phyloP scores from a whole-genome alignment of 2,797 vertebrate genomes.

The Vespertilio murinus region DNA sequence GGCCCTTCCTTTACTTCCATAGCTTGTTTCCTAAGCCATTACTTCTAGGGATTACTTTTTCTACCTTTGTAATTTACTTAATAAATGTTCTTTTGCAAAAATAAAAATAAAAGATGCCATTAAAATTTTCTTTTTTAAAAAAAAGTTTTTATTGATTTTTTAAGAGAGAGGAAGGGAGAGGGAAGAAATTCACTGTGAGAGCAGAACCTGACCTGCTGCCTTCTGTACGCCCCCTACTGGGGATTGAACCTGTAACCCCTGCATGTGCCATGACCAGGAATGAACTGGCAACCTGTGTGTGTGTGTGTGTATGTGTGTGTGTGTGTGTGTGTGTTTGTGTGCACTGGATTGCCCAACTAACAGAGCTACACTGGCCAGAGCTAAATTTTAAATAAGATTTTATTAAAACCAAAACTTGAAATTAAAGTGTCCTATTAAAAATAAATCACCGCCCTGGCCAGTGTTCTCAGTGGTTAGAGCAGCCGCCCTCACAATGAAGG shows the following conservation, averaged over 20 bases:
- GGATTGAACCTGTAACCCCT: background rate
- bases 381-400: background rate
- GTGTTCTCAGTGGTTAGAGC: background rate
- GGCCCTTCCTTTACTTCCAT: too few species aligned
- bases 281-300: background rate
- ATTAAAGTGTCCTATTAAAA: constrained; percentile 36
- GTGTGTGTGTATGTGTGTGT: too few species aligned
- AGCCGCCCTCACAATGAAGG: too few species aligned
- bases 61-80: too few species aligned
- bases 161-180: background rate
- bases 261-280: background rate
- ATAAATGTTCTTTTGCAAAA: too few species aligned
- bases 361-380: background rate
- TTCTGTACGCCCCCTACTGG: background rate
- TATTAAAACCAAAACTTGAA: constrained; percentile 35
- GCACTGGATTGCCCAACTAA: background rate
- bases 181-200: background rate
- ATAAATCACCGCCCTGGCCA: background rate
- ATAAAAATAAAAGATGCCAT: too few species aligned
- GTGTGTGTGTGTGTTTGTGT: too few species aligned
- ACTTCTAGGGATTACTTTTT: too few species aligned
- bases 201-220: background rate
- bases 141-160: too few species aligned
- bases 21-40: too few species aligned
- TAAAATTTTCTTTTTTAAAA: background rate